Conservation (phyloP, 2,113 vertebrate species). For the Pelodiscus sinensis region DNA sequence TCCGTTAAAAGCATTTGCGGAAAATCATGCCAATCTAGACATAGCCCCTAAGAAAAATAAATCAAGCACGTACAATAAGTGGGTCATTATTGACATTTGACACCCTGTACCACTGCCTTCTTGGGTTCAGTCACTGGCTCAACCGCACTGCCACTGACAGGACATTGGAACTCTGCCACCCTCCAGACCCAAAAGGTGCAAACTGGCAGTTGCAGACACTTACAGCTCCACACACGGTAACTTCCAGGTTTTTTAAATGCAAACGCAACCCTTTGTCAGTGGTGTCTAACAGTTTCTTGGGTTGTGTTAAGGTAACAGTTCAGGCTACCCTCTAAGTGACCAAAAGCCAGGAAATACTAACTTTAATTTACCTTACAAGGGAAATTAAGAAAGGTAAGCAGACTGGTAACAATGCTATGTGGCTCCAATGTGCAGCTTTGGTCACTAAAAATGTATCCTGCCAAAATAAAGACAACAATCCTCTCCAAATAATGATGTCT, state of each 20-base stretch:
- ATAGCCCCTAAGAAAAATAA: neutral
- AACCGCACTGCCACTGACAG: neutral
- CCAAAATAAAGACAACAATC: neutral
- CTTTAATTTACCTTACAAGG: neutral
- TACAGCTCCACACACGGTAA: neutral
- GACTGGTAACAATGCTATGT: neutral
- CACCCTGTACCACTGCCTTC: neutral
- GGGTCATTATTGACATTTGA: neutral
- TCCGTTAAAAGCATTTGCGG: too few relatives aligned
- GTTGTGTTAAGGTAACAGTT: neutral
- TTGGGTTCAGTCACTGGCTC: neutral
- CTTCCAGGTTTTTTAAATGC: neutral
- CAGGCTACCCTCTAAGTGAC: neutral
- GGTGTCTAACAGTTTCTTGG: neutral
- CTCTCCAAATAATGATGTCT: neutral
- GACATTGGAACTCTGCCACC: too few relatives aligned
- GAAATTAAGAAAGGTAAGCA: neutral
- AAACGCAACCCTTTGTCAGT: neutral
- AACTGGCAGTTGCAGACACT: too few relatives aligned
- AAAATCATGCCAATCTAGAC: too few relatives aligned
- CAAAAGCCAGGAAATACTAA: neutral
- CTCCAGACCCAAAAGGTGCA: neutral
- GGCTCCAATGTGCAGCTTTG: neutral
- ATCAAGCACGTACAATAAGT: neutral
- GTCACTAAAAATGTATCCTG: neutral